A percentile compares a stretch with the other conserved stretches of the same genome.
phyloP scores from a whole-genome alignment of 2,888 invertebrate species.

The Sminthurinus aureus region DNA sequence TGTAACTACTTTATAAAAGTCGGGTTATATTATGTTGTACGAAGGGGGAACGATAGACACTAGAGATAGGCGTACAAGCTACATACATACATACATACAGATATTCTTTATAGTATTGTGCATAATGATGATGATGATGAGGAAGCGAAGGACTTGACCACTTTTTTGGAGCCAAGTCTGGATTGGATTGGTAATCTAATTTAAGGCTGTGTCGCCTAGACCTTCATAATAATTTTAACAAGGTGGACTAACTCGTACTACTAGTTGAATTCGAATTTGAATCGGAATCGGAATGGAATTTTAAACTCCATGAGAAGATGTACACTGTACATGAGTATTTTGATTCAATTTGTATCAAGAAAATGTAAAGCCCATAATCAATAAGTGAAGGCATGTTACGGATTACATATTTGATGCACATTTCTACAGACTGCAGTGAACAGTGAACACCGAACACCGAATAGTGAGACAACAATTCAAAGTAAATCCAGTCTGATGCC shows the following conservation, averaged over 20 bases:
- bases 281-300: background rate
- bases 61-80: too few relatives aligned
- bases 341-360: too few relatives aligned
- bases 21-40: background rate
- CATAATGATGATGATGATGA: background rate
- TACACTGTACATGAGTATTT: too few relatives aligned
- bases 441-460: too few relatives aligned
- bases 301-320: background rate
- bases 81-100: too few relatives aligned
- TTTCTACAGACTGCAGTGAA: too few relatives aligned
- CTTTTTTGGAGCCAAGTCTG: conserved; percentile 4
- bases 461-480: too few relatives aligned
- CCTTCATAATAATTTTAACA: background rate
- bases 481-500: too few relatives aligned
- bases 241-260: background rate
- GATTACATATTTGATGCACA: too few relatives aligned
- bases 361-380: too few relatives aligned
- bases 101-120: background rate
- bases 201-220: conserved; percentile 7
- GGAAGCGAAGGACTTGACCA: background rate
- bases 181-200: conserved; percentile 17
- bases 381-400: too few relatives aligned
- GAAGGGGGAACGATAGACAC: background rate
- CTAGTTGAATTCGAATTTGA: too few relatives aligned
- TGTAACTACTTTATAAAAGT: background rate